Percentiles rank a stretch among this genome's conserved stretches.
Conservation (phyloP, 2,888 invertebrate species). For the Xylota sylvarum region DNA sequence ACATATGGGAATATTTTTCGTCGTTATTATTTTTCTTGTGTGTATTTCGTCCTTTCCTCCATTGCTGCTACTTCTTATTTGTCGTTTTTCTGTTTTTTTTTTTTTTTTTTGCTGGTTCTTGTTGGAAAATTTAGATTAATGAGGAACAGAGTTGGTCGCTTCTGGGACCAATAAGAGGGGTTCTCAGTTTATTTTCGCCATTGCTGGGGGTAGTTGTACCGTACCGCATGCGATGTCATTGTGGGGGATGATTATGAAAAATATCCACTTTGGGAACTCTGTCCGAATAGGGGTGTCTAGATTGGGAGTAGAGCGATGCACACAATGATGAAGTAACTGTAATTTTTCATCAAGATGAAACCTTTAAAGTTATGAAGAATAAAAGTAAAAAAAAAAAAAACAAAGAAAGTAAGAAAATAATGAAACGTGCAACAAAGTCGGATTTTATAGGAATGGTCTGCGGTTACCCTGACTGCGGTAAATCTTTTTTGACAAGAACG, state of each 20-base stretch:
- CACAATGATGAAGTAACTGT: conserved; percentile 52
- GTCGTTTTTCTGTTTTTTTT: background rate
- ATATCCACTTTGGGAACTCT: conserved; percentile 74
- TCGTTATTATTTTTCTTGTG: conserved; percentile 75
- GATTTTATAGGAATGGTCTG: conserved; percentile 3
- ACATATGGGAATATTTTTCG: conserved; percentile 77
- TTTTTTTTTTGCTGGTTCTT: conserved; percentile 49
- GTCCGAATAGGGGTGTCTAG: conserved; percentile 37
- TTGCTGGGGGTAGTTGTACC: conserved; percentile 60
- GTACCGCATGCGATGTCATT: conserved; percentile 72
- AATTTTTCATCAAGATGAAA: conserved; percentile 58
- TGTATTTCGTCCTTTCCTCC: conserved; percentile 60
- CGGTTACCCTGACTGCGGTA: conserved; percentile 12
- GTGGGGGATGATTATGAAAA: conserved; percentile 74
- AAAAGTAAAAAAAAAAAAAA: background rate
- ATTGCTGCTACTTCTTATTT: conserved; percentile 62
- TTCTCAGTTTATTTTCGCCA: conserved; percentile 67
- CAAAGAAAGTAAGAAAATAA: too few species aligned
- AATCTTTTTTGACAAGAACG: conserved; percentile 1
- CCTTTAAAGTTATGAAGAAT: conserved; percentile 49
- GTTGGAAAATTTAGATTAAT: conserved; percentile 76
- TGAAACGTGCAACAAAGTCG: conserved; percentile 12
- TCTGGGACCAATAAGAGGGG: conserved; percentile 75
- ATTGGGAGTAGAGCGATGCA: conserved; percentile 40
- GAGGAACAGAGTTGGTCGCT: conserved; percentile 76